Base-by-base conservation (phyloP, 2,888 invertebrate genomes). In the Macrosoma leucophasiata region DNA sequence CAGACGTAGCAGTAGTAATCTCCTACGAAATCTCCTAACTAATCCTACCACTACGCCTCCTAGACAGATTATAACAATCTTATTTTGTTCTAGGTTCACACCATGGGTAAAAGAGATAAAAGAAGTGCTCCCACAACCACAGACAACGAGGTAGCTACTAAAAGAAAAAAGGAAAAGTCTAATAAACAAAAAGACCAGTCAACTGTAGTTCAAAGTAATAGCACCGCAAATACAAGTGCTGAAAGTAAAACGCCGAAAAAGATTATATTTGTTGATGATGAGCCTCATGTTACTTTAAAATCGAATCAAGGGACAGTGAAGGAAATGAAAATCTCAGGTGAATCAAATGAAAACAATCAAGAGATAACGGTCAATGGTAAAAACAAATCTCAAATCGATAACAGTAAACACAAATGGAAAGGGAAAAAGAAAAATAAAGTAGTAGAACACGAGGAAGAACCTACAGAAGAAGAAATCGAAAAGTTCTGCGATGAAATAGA, bases 391-490 rank as follows among this genome's bases (percentile, higher is more conserved):
- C n/a, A n/a, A n/a, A n/a, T n/a, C n/a, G n/a, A n/a, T n/a, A n/a
- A n/a, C n/a, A n/a, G n/a, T n/a, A n/a, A n/a, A n/a, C n/a, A n/a
- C n/a, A n/a, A n/a, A n/a, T n/a, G 51, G 41, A 37, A 41, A 32
- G 39, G 43, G 26, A 48, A 46, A 27, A 41, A 48, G 20, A 28
- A 59, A 61, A 38, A 56, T 58, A 24, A 30, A 22, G 18, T 11
- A 3, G 10, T 29, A 2, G 65, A 65, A 14, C n/a, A n/a, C n/a
- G 77, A 81, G 46, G 65, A 63, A 29, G 56, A 63, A 36, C 50
- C 77, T 1, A 72, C 62, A 43, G 81, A 84, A 37, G 81, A 77
- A 52, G 84, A 84, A 38, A 84, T 84, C 27, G 79, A 84, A 46
- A 61, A 62, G 31, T 84, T 75, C 55, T 79, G 79, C 53, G 74